Evolutionary conservation across 92 coral and sea anemone genomes (phyloP).

Genomic region (Isaurus tuberculatus): DNA sequence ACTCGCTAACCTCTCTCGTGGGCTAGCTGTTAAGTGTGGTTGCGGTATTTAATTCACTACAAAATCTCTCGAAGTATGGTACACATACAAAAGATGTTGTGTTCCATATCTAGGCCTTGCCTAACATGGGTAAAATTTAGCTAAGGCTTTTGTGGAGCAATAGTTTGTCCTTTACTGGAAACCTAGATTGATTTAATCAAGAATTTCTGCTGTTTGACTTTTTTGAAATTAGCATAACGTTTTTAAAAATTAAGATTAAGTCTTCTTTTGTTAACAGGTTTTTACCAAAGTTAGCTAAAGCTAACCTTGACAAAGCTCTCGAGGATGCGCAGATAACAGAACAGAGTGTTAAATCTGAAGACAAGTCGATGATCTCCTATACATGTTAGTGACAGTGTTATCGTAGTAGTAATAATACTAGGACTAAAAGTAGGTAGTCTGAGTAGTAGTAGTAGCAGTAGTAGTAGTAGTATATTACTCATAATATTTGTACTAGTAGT

Average conservation of each 20-base stretch:
- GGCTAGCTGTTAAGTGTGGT: no score
- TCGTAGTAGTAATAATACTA: neutral
- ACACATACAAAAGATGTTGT: no score
- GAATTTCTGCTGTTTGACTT: no score
- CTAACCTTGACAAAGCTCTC: constrained; percentile 78
- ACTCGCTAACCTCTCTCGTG: no score
- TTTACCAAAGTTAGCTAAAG: constrained; percentile 87
- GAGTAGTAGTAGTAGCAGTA: neutral
- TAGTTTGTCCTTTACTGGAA: no score
- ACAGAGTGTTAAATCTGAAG: constrained; percentile 4
- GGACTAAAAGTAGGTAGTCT: neutral
- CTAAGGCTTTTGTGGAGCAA: no score
- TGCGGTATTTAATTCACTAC: no score
- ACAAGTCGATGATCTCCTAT: neutral
- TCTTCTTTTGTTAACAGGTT: constrained; percentile 57
- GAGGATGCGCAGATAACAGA: constrained; percentile 69
- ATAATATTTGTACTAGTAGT: neutral
- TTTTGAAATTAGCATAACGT: no score
- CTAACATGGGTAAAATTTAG: no score
- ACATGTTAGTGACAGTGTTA: neutral
- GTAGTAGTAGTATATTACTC: neutral
- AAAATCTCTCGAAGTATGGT: no score
- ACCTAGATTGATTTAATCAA: no score
- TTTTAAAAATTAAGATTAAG: neutral
- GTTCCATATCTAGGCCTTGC: no score